These are phyloP conservation scores for Drosophila seclusa DNA, from an alignment of 2,888 invertebrate species.

Conservation along the genomic window DNA sequence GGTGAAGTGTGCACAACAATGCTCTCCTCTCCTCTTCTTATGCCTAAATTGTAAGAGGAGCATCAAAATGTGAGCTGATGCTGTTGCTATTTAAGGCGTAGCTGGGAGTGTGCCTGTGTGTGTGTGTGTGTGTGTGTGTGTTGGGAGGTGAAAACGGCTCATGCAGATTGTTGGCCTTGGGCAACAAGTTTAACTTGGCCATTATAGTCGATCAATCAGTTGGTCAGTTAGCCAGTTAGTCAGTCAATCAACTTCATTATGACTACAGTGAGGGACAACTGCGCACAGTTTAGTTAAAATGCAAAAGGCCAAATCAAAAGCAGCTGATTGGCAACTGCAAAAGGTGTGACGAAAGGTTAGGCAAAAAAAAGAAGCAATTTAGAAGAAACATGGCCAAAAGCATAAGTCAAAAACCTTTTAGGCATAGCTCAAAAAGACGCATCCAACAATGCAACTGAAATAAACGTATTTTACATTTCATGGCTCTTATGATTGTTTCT, in stretches of 20 bases:
- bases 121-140: not conserved
- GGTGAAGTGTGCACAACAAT: slow-evolving; percentile 46
- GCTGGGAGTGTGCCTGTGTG: not conserved
- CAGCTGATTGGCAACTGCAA: slow-evolving; percentile 31
- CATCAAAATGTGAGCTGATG: slow-evolving; percentile 41
- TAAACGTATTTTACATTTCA: slow-evolving; percentile 51
- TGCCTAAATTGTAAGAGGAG: slow-evolving; percentile 35
- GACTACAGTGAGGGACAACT: slow-evolving; percentile 24
- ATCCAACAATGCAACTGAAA: slow-evolving; percentile 57
- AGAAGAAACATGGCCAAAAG: slow-evolving; percentile 35
- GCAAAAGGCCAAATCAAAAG: slow-evolving; percentile 36
- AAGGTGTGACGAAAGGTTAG: slow-evolving; percentile 36
- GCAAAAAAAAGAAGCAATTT: not conserved
- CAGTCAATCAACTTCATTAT: slow-evolving; percentile 44
- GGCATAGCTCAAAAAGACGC: slow-evolving; percentile 40
- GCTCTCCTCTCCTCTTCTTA: slow-evolving; percentile 4
- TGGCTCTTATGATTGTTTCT: slow-evolving; percentile 34
- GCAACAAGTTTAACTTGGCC: slow-evolving; percentile 48
- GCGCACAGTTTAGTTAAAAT: not conserved
- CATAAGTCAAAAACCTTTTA: slow-evolving; percentile 54
- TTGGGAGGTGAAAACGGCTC: slow-evolving; percentile 46
- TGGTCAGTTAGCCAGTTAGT: slow-evolving; percentile 26
- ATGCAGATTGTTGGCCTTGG: slow-evolving; percentile 67
- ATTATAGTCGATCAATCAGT: slow-evolving; percentile 50
- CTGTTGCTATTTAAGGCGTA: slow-evolving; percentile 13